Evolutionary conservation across 2,113 vertebrate species (phyloP).

Genomic region (Pterocles orientalis): DNA sequence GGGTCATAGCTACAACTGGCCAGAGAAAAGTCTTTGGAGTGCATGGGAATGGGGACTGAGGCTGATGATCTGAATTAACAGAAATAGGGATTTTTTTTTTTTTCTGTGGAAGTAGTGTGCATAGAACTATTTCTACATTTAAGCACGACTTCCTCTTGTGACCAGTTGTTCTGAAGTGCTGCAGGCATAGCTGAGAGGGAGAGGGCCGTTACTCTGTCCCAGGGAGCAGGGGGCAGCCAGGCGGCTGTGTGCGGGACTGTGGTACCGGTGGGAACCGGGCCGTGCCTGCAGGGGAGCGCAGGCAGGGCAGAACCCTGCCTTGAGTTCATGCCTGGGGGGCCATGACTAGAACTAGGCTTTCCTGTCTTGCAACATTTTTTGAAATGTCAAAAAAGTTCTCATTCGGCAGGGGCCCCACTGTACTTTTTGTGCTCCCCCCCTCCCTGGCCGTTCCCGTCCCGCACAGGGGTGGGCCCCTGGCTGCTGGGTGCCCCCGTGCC

Average conservation of each 20-base stretch:
- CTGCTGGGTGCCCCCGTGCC: no score
- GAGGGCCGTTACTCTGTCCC: fast-evolving
- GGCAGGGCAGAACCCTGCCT: background rate
- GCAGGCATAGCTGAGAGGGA: background rate
- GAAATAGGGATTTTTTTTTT: background rate
- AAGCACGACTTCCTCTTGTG: background rate
- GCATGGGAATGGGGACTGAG: background rate
- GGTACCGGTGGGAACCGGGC: background rate
- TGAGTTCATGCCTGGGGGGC: background rate
- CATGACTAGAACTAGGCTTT: background rate
- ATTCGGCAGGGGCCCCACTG: background rate
- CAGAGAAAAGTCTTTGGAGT: background rate
- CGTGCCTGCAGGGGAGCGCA: background rate
- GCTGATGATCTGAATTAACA: background rate
- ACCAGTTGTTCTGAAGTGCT: background rate
- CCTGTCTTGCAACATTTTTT: constrained; percentile 45
- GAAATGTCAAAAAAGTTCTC: background rate
- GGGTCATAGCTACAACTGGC: background rate
- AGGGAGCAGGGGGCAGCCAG: no score
- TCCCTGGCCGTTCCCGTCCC: background rate
- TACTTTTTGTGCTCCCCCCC: background rate
- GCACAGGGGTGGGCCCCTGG: background rate
- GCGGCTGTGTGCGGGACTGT: fast-evolving
- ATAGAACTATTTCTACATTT: background rate
- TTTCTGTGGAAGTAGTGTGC: background rate